Evolutionary conservation across 2,888 invertebrate genomes (phyloP), one percentile per base, ranked within the genome.

Genomic region (Lasioglossum oenotherae): DNA sequence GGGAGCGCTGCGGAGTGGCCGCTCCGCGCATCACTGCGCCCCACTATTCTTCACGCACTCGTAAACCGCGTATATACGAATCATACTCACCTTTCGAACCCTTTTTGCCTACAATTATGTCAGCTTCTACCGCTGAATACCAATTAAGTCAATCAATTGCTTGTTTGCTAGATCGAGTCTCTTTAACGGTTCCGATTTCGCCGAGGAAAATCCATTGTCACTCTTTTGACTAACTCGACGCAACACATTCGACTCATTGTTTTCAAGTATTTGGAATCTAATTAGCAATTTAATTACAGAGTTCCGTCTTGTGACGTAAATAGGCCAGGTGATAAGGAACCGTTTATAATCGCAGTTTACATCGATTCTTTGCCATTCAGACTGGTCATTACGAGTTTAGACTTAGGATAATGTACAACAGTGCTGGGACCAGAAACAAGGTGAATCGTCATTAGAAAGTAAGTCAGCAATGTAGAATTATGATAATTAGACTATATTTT

Each of bases 1-100:
- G 95, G 95, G 95, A 95, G 95, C 95, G 94, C 93, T 94, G 93
- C 94, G 94, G 95, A 95, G 95, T 95, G 95, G 95, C 95, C 95
- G 95, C 94, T 94, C 94, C 94, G 94, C 94, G 95, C 95, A 95
- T 95, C 94, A 93, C 92, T 93, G 93, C 94, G 94, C 94, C 94
- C 94, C 94, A 94, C 94, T 94, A 93, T 93, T 93, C 90, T 91
- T 91, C 92, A 92, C 92, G 92, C 92, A 91, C 88, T 90, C 90
- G 91, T 90, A 90, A 92, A 92, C 91, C 92, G 91, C 92, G 92
- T 90, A 90, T 84, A 84, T 92, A 92, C 87, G 86, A 92, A 92
- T 80, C 64, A 81, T 72, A 67, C 23, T 81, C 78, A 81, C 64
- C 64, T 83, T 74, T 44, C 4, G 23, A 67, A 82, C n/a, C 46